Evolutionary conservation across 2,888 invertebrate genomes (phyloP), one percentile per base, ranked within the genome.

Genomic region (Petrolisthes manimaculis): DNA sequence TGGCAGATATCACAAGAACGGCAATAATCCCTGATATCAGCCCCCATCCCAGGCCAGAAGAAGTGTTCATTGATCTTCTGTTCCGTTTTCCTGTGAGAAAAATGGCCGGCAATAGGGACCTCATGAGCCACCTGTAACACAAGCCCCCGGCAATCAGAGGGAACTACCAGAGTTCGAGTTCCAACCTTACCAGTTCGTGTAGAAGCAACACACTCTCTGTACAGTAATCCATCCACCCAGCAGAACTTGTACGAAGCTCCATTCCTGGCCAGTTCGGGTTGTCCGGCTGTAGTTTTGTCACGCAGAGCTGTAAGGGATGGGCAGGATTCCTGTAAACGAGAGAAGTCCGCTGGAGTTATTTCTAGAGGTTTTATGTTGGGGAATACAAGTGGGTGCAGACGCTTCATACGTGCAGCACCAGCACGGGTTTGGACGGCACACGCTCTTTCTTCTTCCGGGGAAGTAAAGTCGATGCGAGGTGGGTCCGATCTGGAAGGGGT

Each of bases 11-110:
- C 82, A n/a, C 86, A 75, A 3, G 61, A 86, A 3, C 37, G 55
- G 24, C 74, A 81, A 24, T 74, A 82, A 12, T 67, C 55, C n/a
- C 55, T 0, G 6, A 75, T 75, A 18, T 75, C 86, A 0, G 56
- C 53, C 9, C 71, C 69, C 75, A 82, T 82, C 8, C 74, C 81
- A 18, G 86, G 82, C 82, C 69, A 55, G 24, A 56, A 86, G 9
- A 85, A 69, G 3, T 85, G 5, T 0, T 79, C 79, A 3, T 18
- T 9, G 21, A 67, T 69, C 21, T 85, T 79, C 67, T 0, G n/a
- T 56, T 79, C 85, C 5, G 80, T 85, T 51, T 85, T 79, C 51
- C 79, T 24, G 18, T 79, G 85, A 8, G 85, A 85, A 53, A 85
- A 85, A 61, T 79, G 67, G 14, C 79, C 54, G 53, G 69, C 24